Percentiles rank a stretch among this genome's conserved stretches.
phyloP scores from a whole-genome alignment of 1,140 invertebrate genomes.

The Phocides pigmalion region DNA sequence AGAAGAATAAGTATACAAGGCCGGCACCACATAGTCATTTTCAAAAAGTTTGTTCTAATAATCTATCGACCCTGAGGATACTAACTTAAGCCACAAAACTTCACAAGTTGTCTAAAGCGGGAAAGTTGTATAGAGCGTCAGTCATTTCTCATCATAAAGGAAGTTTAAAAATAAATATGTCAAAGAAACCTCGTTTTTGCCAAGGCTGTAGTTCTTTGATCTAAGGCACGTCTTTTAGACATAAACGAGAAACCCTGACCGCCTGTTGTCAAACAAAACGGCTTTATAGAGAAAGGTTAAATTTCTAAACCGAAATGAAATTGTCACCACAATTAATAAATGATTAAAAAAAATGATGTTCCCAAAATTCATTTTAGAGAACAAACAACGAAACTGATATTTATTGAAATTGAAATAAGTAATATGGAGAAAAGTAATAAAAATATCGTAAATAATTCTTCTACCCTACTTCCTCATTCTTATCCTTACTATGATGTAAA shows the following conservation, averaged over 20 bases:
- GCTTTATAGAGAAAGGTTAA: conserved; percentile 1
- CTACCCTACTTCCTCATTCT: too few species aligned
- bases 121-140: not conserved
- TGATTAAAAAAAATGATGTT: too few species aligned
- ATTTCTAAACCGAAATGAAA: not conserved
- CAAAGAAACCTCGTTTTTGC: conserved; percentile 23
- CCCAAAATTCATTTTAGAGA: too few species aligned
- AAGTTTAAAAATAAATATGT: conserved; percentile 14
- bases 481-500: too few species aligned
- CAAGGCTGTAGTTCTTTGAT: conserved; percentile 23
- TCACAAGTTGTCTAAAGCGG: not conserved
- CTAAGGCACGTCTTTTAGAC: conserved; percentile 9
- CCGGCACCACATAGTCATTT: too few species aligned
- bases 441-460: too few species aligned
- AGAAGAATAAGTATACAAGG: too few species aligned
- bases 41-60: too few species aligned
- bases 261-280: conserved; percentile 5
- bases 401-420: too few species aligned
- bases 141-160: not conserved
- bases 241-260: conserved; percentile 28
- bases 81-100: not conserved
- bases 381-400: too few species aligned
- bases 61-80: not conserved
- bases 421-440: too few species aligned
- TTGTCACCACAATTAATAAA: not conserved